Evolutionary conservation across 2,888 invertebrate genomes (phyloP), one percentile per base, ranked within the genome.

Genomic region (Sinelater perroti): DNA sequence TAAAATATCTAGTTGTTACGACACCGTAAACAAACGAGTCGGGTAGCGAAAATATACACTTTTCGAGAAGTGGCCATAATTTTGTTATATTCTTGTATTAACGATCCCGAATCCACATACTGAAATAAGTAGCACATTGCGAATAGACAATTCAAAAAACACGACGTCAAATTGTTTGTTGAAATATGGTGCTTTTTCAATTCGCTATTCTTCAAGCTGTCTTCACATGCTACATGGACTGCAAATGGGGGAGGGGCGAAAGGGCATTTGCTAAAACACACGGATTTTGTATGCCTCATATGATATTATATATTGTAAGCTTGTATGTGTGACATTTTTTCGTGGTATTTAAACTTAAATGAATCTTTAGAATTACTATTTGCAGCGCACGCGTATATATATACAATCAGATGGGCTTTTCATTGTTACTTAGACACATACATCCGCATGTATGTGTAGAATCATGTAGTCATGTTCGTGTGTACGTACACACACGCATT

Each of bases 151-250:
- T 68, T 71, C 67, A 62, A 61, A 62, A 53, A 60, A 44, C 60
- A 54, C 53, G 38, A 72, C 69, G 64, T 71, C 70, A 67, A 70
- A 67, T 72, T 72, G 69, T 67, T 72, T 68, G 47, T 31, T 72
- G 73, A 61, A 63, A 67, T 68, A 71, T 76, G 77, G 77, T 78
- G 78, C 77, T 78, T 78, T 79, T 76, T 77, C 76, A 76, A 76
- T 77, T 75, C 75, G 78, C 78, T 76, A 75, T 71, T 75, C 74
- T 75, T 78, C 77, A 77, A 78, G 78, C 78, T 78, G 77, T 76
- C 76, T 77, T 78, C 78, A 78, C 78, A 77, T 77, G 77, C 78
- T 78, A 75, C 74, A 76, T 75, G 77, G 75, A 76, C 74, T 74
- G 76, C 76, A 71, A 75, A 68, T 67, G 70, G 75, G 77, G 78